Base-by-base conservation (phyloP, 2,797 vertebrate genomes). In the Peromyscus aztecus region DNA sequence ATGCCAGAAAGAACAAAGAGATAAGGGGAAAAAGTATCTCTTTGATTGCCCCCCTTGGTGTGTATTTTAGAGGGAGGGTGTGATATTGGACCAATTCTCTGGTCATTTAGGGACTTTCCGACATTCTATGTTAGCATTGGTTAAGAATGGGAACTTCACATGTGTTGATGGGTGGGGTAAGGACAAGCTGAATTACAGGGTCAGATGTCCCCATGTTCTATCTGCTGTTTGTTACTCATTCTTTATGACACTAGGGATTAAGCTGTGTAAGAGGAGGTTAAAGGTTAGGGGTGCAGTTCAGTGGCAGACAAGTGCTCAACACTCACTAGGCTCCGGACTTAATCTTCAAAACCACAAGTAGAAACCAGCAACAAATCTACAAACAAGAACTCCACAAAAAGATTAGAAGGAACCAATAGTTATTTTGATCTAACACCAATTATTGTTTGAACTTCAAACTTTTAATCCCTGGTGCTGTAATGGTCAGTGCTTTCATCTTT, bases 391-490 rank as follows among this genome's bases (percentile, higher is more conserved):
- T n/a, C 49, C 24, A 76, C 65, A 34, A 92, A 90, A 63, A 17
- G 13, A 21, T 75, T 75, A 63, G 19, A 89, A 94, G 83, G 4
- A 94, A 83, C 2, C 52, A 78, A 34, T 4, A 78, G 55, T 86
- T 94, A 77, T 80, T 73, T 14, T 96, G 76, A 96, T 9, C 13
- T 94, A 78, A 4, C 31, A 61, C 46, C 49, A 78, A 95, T 43
- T 31, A 43, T 77, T 92, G n/a, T 84, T 89, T 94, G 57, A 87
- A 87, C 29, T 96, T 40, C 81, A 81, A 91, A 91, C 69, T n/a
- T 94, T 96, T 63, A 92, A 55, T 29, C 93, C 90, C 95, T 82
- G 83, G 80, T 86, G 46, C 21, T 91, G 16, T 94, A 63, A 52
- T 63, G 40, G 55, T 52, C 13, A 69, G 24, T 46, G 1, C 75